Base-by-base conservation (phyloP, 2,113 vertebrate species). In the Brachypteracias leptosomus region DNA sequence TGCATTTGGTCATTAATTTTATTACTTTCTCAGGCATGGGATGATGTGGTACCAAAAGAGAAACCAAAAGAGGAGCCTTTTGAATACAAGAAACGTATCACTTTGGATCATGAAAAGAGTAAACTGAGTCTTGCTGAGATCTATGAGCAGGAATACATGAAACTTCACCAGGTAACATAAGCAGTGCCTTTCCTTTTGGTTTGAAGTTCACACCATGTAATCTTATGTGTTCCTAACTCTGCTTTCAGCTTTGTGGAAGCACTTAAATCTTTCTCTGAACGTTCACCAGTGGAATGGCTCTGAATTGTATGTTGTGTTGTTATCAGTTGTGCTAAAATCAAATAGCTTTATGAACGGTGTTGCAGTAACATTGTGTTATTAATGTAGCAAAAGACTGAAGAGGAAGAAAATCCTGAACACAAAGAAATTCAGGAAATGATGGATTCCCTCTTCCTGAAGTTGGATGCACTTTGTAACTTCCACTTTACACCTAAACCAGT, bases 401-500 rank as follows among this genome's bases (percentile, higher is more conserved):
- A 99, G 65, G 98, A 99, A 49, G 99, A 99, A 97, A 99, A 99
- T 81, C 98, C 99, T 18, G 97, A 98, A 31, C 99, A 99, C 87
- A 96, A 97, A n/a, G 99, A 99, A 97, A 99, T 99, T 89, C 98
- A 99, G 96, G 99, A 99, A 87, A 98, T 98, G 75, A 99, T 99
- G 99, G 99, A 99, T 86, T 98, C 98, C 1, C 98, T 99, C 31
- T 99, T 99, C 96, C 93, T 99, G 25, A 99, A 99, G 80, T 91
- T 99, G 94, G 99, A 99, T 47, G 99, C 99, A 0, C 99, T 99
- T 40, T 99, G 99, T 74, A 99, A 99, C 97, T 99, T 99, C 95
- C 99, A 99, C 95, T 99, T 99, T 89, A 99, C 97, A 73, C 99
- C 99, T 20, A 99, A 99, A 95, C 99, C 99, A 28, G 99, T 99